These are phyloP conservation scores for Emydoidea blandingii DNA, from an alignment of 2,797 vertebrate genomes.

Conservation along the genomic window DNA sequence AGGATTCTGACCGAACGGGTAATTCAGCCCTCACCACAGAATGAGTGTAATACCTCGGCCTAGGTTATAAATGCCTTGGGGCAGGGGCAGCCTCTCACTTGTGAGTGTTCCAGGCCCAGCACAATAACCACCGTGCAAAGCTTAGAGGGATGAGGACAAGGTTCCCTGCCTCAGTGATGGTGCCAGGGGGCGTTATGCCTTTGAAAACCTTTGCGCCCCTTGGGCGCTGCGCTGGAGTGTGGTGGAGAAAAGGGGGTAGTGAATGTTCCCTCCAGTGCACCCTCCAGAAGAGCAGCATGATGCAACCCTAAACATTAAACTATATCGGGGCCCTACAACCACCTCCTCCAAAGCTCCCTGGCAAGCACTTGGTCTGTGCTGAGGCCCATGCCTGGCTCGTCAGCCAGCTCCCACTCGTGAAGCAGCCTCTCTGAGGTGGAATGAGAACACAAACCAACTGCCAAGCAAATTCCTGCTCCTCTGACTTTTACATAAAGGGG, in stretches of 20 bases:
- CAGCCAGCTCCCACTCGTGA: background rate
- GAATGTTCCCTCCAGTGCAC: too few relatives aligned
- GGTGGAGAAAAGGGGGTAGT: too few relatives aligned
- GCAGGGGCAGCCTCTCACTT: background rate
- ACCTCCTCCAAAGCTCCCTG: background rate
- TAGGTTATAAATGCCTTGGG: background rate
- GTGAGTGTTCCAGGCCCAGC: fast-evolving
- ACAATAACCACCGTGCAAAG: background rate
- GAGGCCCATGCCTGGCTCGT: background rate
- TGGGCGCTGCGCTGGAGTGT: too few relatives aligned
- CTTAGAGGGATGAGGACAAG: background rate
- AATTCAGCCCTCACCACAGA: background rate
- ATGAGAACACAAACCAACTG: background rate
- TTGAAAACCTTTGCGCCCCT: background rate
- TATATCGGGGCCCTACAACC: background rate
- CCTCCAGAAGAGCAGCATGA: background rate
- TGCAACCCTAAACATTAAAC: background rate
- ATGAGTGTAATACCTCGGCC: background rate
- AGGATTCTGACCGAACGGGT: background rate
- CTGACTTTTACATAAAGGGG: too few relatives aligned
- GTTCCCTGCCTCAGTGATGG: background rate
- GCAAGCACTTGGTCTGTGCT: background rate
- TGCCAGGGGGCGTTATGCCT: background rate
- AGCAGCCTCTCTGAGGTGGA: background rate
- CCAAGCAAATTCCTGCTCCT: background rate